Evolutionary conservation across 2,113 vertebrate genomes (phyloP).

Genomic region (Chitala chitala): DNA sequence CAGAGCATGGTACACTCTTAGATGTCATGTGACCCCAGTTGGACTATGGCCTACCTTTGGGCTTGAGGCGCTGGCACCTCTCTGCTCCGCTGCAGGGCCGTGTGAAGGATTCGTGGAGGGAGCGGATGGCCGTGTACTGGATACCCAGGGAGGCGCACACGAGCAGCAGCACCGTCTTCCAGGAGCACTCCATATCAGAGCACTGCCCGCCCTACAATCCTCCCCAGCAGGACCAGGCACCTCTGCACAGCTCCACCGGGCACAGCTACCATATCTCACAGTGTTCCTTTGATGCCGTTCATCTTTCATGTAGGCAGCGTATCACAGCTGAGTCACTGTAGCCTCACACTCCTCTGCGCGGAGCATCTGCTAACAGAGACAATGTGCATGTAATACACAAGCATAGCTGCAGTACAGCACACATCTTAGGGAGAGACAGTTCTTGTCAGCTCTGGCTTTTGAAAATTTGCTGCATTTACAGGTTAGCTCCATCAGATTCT

Average conservation of each 20-base stretch:
- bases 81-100: constrained; percentile 52
- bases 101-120: constrained; percentile 57
- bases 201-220: constrained; percentile 49
- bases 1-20: no score
- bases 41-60: constrained; percentile 50
- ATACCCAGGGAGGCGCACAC: constrained; percentile 65
- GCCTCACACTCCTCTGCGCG: background rate
- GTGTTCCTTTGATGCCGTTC: no score
- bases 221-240: constrained; percentile 23
- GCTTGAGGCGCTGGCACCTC: constrained; percentile 50
- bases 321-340: no score
- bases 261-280: background rate
- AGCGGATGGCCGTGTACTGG: constrained; percentile 69
- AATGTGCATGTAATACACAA: background rate
- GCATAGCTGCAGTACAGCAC: background rate
- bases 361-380: background rate
- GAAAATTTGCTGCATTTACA: background rate
- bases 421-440: background rate
- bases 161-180: constrained; percentile 69
- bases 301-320: no score
- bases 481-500: no score
- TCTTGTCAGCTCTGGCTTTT: background rate
- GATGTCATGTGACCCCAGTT: constrained; percentile 1
- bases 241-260: background rate
- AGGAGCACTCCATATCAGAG: constrained; percentile 69